phyloP scores from a whole-genome alignment of 2,797 vertebrate genomes.

The Syndactyla subalaris region DNA sequence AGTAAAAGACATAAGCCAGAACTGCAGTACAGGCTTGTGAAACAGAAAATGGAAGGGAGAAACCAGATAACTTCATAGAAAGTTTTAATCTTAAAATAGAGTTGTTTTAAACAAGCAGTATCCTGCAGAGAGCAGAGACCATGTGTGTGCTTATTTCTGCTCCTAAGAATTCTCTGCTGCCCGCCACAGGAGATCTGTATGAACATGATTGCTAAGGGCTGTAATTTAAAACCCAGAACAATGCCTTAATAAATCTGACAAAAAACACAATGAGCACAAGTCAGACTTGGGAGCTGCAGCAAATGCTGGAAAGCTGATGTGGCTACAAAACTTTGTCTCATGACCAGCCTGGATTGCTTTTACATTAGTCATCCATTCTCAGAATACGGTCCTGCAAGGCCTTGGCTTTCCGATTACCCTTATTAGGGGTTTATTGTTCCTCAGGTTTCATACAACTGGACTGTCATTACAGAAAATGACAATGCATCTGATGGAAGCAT shows the following conservation, averaged over 20 bases:
- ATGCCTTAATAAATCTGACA: slow-evolving; percentile 53
- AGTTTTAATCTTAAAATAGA: slow-evolving; percentile 4
- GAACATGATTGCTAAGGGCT: not conserved
- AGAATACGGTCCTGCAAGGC: not conserved
- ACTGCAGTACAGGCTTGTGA: not conserved
- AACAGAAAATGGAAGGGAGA: not conserved
- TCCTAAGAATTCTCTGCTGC: not conserved
- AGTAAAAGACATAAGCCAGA: not conserved
- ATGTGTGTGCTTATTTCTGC: not conserved
- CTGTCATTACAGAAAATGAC: slow-evolving; percentile 38
- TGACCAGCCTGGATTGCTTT: slow-evolving; percentile 50
- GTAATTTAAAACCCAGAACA: slow-evolving; percentile 44
- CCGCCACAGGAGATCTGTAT: not conserved
- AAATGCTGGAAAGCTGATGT: slow-evolving; percentile 65
- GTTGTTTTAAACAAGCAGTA: not conserved
- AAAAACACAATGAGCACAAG: slow-evolving; percentile 34
- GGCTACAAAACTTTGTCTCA: slow-evolving; percentile 57
- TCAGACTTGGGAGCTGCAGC: slow-evolving; percentile 27
- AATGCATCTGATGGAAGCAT: not conserved
- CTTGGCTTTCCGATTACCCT: not conserved
- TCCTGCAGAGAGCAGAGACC: not conserved
- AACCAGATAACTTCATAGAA: not conserved
- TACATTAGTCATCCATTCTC: slow-evolving; percentile 51
- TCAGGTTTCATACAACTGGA: slow-evolving; percentile 1
- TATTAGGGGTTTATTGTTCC: slow-evolving; percentile 16